phyloP scores from a whole-genome alignment of 1,140 invertebrate species.

The Ostrea denselamellosa region DNA sequence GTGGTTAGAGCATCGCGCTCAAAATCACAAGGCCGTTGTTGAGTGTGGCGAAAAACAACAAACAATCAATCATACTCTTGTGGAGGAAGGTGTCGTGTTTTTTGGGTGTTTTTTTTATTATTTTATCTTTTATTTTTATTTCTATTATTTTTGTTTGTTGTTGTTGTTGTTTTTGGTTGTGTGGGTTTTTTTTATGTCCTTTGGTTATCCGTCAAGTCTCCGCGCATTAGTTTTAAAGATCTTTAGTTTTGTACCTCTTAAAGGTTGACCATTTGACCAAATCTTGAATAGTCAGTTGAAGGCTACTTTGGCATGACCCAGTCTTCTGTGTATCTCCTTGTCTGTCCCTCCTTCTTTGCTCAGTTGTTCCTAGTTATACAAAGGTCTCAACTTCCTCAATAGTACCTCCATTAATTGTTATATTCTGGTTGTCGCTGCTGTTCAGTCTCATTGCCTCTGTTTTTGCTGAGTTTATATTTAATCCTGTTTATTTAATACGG shows the following conservation, averaged over 20 bases:
- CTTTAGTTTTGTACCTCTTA: constrained; percentile 34
- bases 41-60: too few species aligned
- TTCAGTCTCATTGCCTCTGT: constrained; percentile 32
- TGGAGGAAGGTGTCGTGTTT: constrained; percentile 34
- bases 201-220: too few species aligned
- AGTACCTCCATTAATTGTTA: not conserved
- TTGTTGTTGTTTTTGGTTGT: too few species aligned
- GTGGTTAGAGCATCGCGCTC: too few species aligned
- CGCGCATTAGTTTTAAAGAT: constrained; percentile 13
- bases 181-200: constrained; percentile 24
- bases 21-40: too few species aligned
- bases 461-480: constrained; percentile 36
- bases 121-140: too few species aligned
- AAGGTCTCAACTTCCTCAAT: constrained; percentile 19
- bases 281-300: not conserved
- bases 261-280: not conserved
- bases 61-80: too few species aligned
- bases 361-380: constrained; percentile 14
- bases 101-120: too few species aligned
- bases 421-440: not conserved
- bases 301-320: too few species aligned
- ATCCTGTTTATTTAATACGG: constrained; percentile 3
- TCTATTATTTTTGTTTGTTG: too few species aligned
- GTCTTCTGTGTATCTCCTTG: not conserved
- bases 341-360: not conserved